Conservation (phyloP, 2,113 vertebrate species). For the Oreocharis arfaki region DNA sequence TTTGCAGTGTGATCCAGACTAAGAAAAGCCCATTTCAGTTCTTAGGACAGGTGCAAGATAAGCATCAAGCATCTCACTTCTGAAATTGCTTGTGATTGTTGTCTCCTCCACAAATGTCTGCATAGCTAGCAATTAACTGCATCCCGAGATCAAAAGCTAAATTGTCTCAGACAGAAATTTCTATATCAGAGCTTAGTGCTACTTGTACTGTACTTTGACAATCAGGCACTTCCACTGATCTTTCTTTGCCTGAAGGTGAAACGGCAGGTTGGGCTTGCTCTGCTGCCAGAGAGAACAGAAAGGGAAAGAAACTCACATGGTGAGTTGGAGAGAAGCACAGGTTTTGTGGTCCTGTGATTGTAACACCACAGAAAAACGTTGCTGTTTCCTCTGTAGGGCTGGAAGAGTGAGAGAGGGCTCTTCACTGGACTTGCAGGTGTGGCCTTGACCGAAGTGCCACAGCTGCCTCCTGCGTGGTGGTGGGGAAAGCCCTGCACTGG, state of each 20-base stretch:
- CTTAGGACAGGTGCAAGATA: slow-evolving; percentile 61
- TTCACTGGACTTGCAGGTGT: background rate
- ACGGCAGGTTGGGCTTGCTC: background rate
- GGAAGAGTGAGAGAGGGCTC: background rate
- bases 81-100: slow-evolving; percentile 19
- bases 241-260: background rate
- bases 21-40: slow-evolving; percentile 12
- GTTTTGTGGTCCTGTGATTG: background rate
- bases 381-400: background rate
- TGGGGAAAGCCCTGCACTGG: fast-evolving
- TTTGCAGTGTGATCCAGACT: background rate
- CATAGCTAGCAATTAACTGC: slow-evolving; percentile 31
- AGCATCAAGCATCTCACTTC: slow-evolving; percentile 26
- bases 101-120: background rate
- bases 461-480: fast-evolving
- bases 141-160: slow-evolving; percentile 7
- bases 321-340: background rate
- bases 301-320: background rate
- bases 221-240: background rate
- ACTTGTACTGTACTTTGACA: background rate
- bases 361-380: background rate
- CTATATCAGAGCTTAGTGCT: background rate
- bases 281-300: background rate
- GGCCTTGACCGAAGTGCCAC: fast-evolving
- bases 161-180: background rate